These are phyloP conservation scores for Neopelma chrysocephalum DNA, from an alignment of 2,797 vertebrate species.

Conservation along the genomic window DNA sequence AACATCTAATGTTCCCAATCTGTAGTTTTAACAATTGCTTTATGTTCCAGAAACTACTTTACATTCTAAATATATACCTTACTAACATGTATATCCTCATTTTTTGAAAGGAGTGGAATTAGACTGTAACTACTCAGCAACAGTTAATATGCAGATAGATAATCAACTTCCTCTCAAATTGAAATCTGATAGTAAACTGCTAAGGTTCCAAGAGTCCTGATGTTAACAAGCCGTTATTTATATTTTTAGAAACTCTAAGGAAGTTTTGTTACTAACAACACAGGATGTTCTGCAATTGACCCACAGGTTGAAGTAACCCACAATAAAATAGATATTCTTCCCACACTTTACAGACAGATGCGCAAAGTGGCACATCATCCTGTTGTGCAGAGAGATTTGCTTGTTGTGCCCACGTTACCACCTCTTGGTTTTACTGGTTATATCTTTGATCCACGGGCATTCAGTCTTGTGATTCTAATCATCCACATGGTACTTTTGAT, in stretches of 20 bases:
- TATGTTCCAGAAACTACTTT: not conserved
- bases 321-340: slow-evolving; percentile 1
- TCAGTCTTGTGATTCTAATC: slow-evolving; percentile 14
- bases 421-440: not conserved
- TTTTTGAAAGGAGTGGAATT: not conserved
- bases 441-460: not conserved
- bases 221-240: not conserved
- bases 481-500: not conserved
- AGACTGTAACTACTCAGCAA: not conserved
- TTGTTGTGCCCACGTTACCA: not conserved
- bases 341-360: not conserved
- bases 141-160: not conserved
- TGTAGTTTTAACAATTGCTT: not conserved
- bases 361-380: not conserved
- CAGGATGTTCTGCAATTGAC: not conserved
- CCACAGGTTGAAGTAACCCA: not conserved
- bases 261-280: slow-evolving; percentile 46
- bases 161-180: not conserved
- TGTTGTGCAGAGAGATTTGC: not conserved
- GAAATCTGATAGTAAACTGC: not conserved
- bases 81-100: not conserved
- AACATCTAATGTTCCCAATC: not conserved
- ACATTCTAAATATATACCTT: not conserved
- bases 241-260: slow-evolving; percentile 21
- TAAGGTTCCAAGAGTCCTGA: not conserved